Percentiles rank a stretch among this genome's conserved stretches.
Conservation (phyloP, 2,113 vertebrate genomes). For the Cololabis saira region DNA sequence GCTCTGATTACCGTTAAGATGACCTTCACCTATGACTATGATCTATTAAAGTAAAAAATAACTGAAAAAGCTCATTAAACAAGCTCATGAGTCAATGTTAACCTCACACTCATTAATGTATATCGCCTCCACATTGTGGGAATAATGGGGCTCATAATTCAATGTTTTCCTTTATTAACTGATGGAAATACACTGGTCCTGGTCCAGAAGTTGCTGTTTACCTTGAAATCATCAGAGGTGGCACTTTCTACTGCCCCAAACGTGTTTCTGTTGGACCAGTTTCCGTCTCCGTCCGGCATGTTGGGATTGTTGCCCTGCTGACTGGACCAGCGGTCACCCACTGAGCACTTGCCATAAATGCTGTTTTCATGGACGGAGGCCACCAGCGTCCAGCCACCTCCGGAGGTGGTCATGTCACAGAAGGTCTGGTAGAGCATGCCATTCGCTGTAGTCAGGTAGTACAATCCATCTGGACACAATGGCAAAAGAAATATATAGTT, state of each 20-base stretch:
- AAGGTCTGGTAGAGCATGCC: conserved; percentile 43
- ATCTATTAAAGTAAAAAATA: too few species aligned
- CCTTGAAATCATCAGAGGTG: conserved; percentile 33
- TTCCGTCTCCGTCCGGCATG: conserved; percentile 18
- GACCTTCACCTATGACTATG: too few species aligned
- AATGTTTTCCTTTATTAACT: too few species aligned
- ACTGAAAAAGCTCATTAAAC: too few species aligned
- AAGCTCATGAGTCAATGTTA: too few species aligned
- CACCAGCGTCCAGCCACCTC: conserved; percentile 40
- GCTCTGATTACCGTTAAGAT: too few species aligned
- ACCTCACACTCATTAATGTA: too few species aligned
- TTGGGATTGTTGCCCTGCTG: conserved; percentile 23
- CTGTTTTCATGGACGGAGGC: conserved; percentile 27
- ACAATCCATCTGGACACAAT: conserved; percentile 31
- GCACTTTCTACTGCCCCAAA: conserved; percentile 24
- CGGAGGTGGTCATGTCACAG: conserved; percentile 42
- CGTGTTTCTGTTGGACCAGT: conserved; percentile 43
- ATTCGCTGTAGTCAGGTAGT: conserved; percentile 34
- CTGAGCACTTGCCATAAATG: not conserved
- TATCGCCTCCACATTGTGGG: too few species aligned
- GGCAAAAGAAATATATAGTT: not conserved
- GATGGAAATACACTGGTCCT: too few species aligned
- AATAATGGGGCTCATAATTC: too few species aligned
- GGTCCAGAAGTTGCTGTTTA: not conserved
- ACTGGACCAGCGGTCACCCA: conserved; percentile 35